phyloP scores from a whole-genome alignment of 2,888 invertebrate genomes.

The Agonopterix heracliana region DNA sequence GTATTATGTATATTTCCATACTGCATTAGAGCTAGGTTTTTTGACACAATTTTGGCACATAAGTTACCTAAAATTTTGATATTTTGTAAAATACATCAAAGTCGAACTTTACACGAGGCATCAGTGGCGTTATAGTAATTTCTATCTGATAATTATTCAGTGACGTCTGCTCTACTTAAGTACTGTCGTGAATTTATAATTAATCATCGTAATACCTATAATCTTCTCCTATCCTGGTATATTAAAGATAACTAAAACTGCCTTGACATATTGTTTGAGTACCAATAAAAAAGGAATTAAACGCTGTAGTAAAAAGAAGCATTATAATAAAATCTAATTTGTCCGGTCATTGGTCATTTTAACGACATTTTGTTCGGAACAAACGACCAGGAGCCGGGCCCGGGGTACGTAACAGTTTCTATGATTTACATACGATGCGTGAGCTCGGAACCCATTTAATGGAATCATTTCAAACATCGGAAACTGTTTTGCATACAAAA shows the following conservation, averaged over 20 bases:
- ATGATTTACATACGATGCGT: constrained; percentile 45
- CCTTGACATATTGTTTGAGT: background rate
- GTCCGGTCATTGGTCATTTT: constrained; percentile 40
- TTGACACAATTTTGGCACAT: constrained; percentile 24
- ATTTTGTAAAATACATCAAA: background rate
- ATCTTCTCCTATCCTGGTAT: too few species aligned
- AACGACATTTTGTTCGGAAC: constrained; percentile 33
- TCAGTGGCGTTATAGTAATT: constrained; percentile 23
- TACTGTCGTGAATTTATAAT: too few species aligned
- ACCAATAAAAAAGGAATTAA: constrained; percentile 1
- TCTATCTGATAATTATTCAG: too few species aligned
- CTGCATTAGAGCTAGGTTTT: constrained; percentile 12
- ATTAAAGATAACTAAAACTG: background rate
- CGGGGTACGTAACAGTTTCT: background rate
- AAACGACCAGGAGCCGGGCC: background rate
- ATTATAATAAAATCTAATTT: constrained; percentile 27
- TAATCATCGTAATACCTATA: too few species aligned
- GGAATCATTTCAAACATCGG: constrained; percentile 42
- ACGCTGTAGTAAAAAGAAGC: background rate
- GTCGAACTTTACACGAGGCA: constrained; percentile 15
- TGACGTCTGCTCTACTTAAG: too few species aligned
- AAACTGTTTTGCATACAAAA: constrained; percentile 42
- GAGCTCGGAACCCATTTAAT: constrained; percentile 25
- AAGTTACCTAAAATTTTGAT: constrained; percentile 1
- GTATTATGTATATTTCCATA: constrained; percentile 63